Base-by-base conservation (phyloP, 2,888 invertebrate species). In the Epinotia ramella region DNA sequence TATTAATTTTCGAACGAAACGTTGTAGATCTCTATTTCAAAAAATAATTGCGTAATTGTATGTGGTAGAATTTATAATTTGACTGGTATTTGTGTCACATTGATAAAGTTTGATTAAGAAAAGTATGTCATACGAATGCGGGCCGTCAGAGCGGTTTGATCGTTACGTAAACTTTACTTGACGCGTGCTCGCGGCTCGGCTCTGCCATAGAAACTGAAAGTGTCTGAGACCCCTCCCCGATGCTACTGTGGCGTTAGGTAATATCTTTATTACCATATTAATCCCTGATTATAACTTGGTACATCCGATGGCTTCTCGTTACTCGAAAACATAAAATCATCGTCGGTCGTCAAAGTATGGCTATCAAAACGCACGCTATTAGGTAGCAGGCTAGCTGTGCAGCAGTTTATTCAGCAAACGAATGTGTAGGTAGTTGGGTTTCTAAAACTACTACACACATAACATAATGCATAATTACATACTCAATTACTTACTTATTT, bases 191-290 rank as follows among this genome's bases (percentile, higher is more conserved):
- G 79, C 90, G 80, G 79, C 78, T 81, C 88, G 84, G 86, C 83
- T 82, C 83, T 84, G 84, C 84, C 81, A 82, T 83, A 83, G 91
- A 93, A 93, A 94, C 94, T 94, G 93, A 94, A 93, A 94, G 94
- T 93, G 87, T 75, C 73, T 78, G 74, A 78, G 79, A 82, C 85
- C 86, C 87, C 86, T 84, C 87, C 84, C 81, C 83, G 83, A 84
- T 80, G 82, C 82, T 80, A 80, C 80, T 77, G 24, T 28, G 81
- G 71, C 77, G 83, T 91, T 90, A 88, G 85, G 87, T 88, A 89
- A 90, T 83, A 80, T 79, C 75, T 80, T 83, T 81, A 87, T 88
- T 88, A 86, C 83, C 87, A 87, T 88, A 72, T 86, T 89, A 87
- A 87, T 86, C 87, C 85, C 87, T 87, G 86, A 86, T 84, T 84